Evolutionary conservation across 2,888 invertebrate genomes (phyloP).

Genomic region (Entomobrya proxima): DNA sequence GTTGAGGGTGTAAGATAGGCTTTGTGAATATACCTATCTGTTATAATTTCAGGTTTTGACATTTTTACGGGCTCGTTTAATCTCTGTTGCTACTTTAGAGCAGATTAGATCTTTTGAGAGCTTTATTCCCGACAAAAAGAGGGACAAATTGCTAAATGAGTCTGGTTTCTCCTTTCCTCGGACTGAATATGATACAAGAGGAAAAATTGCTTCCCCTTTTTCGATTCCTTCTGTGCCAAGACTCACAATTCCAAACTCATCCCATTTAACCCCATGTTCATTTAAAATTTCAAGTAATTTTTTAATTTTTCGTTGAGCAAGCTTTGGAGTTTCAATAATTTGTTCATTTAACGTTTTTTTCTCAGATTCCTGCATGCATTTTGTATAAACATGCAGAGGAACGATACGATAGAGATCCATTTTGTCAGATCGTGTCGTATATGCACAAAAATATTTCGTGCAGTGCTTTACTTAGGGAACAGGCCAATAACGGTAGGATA

Average conservation of each 20-base stretch:
- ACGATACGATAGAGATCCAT: background rate
- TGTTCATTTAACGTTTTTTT: background rate
- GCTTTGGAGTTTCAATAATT: background rate
- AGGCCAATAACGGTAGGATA: background rate
- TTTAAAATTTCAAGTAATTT: background rate
- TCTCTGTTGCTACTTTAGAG: background rate
- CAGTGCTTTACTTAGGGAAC: background rate
- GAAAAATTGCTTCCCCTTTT: background rate
- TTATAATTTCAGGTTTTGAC: background rate
- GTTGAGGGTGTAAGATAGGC: background rate
- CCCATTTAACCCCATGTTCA: background rate
- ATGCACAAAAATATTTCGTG: background rate
- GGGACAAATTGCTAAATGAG: background rate
- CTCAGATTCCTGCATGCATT: background rate
- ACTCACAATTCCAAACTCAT: background rate
- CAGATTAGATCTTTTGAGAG: background rate
- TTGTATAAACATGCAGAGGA: background rate
- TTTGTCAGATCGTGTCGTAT: background rate
- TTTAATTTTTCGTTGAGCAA: background rate
- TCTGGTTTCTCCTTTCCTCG: background rate
- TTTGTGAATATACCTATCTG: background rate
- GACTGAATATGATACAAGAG: background rate
- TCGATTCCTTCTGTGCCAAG: background rate
- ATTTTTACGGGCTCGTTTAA: background rate
- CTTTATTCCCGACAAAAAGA: background rate